phyloP scores from a whole-genome alignment of 30 jellyfish, hydroid and myxozoan species.

The Clytia hemisphaerica region DNA sequence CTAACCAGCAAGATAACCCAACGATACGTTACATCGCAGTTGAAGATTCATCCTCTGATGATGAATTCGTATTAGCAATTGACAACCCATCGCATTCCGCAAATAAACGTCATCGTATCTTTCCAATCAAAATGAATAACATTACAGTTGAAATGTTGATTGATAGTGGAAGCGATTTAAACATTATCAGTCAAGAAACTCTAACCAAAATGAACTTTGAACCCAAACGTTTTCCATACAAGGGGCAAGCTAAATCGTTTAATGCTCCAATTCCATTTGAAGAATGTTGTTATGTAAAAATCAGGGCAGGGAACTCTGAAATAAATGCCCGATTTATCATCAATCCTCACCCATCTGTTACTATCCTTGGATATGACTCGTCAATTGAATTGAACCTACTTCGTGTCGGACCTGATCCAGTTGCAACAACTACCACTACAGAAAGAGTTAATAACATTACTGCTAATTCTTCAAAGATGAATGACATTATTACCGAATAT shows the following conservation, averaged over 20 bases:
- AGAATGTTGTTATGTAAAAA: no score
- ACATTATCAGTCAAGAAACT: conserved; percentile 6
- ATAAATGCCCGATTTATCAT: no score
- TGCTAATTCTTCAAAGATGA: neutral
- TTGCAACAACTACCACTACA: no score
- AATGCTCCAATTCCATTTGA: neutral
- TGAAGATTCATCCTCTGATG: conserved; percentile 26
- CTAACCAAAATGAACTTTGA: neutral
- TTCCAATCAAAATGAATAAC: neutral
- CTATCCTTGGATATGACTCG: conserved; percentile 6
- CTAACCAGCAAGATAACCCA: no score
- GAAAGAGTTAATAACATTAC: neutral
- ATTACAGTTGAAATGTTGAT: neutral
- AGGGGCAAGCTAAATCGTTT: neutral
- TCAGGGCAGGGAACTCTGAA: no score
- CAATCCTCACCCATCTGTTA: no score
- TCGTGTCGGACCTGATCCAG: conserved; percentile 1
- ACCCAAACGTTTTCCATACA: conserved; percentile 18
- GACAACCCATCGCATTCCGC: conserved; percentile 7
- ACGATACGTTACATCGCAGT: neutral
- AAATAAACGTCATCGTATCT: no score
- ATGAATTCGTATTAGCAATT: conserved; percentile 24
- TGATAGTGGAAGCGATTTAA: conserved; percentile 38
- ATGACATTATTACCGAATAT: neutral
- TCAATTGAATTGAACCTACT: conserved; percentile 5